A percentile compares a stretch with the other conserved stretches of the same genome.
Evolutionary conservation across 2,113 vertebrate genomes (phyloP).

Genomic region (Gopherus evgoodei): DNA sequence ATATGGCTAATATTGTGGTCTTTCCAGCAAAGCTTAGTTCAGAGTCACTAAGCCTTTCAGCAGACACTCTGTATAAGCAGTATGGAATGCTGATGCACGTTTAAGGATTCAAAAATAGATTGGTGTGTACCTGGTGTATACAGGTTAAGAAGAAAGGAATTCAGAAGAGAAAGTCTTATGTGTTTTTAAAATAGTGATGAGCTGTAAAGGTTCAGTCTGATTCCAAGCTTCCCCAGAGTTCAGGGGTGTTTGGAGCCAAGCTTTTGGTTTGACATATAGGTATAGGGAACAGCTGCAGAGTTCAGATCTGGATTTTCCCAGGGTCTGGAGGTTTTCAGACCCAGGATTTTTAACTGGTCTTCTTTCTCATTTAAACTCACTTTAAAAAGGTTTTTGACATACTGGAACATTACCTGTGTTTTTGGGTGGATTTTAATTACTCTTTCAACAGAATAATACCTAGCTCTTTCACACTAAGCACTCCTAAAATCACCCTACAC

Average conservation of each 20-base stretch:
- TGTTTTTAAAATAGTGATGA: neutral
- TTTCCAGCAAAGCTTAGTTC: neutral
- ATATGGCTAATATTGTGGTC: neutral
- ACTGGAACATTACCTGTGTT: neutral
- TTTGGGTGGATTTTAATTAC: neutral
- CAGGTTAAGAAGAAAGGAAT: neutral
- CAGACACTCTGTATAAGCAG: neutral
- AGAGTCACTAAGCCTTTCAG: neutral
- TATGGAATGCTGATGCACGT: neutral
- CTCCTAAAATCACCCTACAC: neutral
- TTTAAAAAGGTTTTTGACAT: neutral
- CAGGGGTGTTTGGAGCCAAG: neutral
- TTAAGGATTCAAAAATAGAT: slow-evolving; percentile 7
- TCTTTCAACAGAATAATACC: neutral
- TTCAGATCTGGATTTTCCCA: neutral
- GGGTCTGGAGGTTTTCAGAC: neutral
- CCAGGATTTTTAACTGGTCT: neutral
- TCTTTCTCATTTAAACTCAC: neutral
- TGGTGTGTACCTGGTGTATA: neutral
- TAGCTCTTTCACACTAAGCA: neutral
- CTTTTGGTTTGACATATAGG: neutral
- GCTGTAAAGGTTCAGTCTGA: neutral
- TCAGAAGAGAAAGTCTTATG: neutral
- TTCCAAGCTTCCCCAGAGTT: neutral
- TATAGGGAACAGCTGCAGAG: neutral